Evolutionary conservation across 2,888 invertebrate species (phyloP).

Genomic region (Conus canariensis): DNA sequence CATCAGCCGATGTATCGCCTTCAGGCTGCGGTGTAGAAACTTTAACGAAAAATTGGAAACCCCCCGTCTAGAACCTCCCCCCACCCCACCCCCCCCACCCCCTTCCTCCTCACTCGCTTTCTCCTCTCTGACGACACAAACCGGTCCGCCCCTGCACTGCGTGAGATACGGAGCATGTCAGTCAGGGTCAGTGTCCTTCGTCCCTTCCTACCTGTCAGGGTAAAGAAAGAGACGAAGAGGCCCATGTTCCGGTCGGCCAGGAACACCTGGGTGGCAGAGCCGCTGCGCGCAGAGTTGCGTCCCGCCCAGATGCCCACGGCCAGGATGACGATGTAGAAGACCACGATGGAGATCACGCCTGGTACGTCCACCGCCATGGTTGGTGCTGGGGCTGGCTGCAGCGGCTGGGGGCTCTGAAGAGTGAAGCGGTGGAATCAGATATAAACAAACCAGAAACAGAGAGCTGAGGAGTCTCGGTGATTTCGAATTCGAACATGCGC

Average conservation of each 20-base stretch:
- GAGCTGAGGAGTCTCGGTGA: no score
- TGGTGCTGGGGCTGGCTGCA: not conserved
- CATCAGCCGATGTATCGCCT: no score
- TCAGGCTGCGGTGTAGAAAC: no score
- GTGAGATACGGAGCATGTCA: no score
- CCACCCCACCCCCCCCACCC: no score
- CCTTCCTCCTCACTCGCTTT: no score
- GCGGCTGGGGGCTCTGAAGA: not conserved
- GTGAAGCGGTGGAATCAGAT: not conserved
- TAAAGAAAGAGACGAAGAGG: slow-evolving; percentile 97
- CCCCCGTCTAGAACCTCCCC: no score
- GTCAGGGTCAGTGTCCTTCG: no score
- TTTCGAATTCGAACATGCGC: not conserved
- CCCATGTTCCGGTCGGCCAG: slow-evolving; percentile 96
- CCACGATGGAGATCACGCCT: slow-evolving; percentile 93
- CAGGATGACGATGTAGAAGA: slow-evolving; percentile 97
- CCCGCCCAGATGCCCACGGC: slow-evolving; percentile 98
- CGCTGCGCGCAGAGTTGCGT: slow-evolving; percentile 86
- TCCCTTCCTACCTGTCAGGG: slow-evolving; percentile 91
- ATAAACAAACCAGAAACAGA: not conserved
- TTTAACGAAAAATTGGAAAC: no score
- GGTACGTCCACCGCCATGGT: slow-evolving; percentile 83
- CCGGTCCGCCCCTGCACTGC: no score
- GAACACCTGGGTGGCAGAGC: slow-evolving; percentile 93
- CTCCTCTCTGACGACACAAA: no score